Evolutionary conservation across 2,113 vertebrate genomes (phyloP).

Genomic region (Rhea pennata): DNA sequence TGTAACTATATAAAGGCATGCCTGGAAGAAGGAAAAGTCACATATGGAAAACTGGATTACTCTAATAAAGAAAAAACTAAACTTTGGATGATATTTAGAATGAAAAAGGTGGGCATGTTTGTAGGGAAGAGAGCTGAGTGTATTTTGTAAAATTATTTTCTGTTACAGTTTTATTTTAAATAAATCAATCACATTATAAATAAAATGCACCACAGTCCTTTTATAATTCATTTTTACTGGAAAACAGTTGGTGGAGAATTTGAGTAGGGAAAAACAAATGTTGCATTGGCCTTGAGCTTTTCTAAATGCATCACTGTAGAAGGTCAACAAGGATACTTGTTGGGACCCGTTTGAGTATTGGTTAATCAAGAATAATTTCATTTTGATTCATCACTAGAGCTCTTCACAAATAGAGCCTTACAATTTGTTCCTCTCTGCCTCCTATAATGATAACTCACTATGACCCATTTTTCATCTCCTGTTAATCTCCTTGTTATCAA

Average conservation of each 20-base stretch:
- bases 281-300: not conserved
- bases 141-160: not conserved
- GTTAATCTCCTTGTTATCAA: not conserved
- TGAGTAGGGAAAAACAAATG: conserved; percentile 2
- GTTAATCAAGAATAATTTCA: conserved; percentile 40
- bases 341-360: not conserved
- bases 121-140: not conserved
- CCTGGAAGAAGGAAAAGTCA: not conserved
- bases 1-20: not conserved
- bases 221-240: not conserved
- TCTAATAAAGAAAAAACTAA: not conserved
- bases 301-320: not conserved
- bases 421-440: not conserved
- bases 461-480: not conserved
- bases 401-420: conserved; percentile 17
- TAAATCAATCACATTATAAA: not conserved
- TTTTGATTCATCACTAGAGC: conserved; percentile 15
- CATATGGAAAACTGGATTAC: not conserved
- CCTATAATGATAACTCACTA: not conserved
- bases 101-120: not conserved
- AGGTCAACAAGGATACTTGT: not conserved
- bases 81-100: not conserved
- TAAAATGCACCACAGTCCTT: not conserved
- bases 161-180: not conserved
- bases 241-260: conserved; percentile 1